These are phyloP conservation scores for Propithecus coquereli DNA, from an alignment of 2,113 vertebrate genomes.

Conservation along the genomic window DNA sequence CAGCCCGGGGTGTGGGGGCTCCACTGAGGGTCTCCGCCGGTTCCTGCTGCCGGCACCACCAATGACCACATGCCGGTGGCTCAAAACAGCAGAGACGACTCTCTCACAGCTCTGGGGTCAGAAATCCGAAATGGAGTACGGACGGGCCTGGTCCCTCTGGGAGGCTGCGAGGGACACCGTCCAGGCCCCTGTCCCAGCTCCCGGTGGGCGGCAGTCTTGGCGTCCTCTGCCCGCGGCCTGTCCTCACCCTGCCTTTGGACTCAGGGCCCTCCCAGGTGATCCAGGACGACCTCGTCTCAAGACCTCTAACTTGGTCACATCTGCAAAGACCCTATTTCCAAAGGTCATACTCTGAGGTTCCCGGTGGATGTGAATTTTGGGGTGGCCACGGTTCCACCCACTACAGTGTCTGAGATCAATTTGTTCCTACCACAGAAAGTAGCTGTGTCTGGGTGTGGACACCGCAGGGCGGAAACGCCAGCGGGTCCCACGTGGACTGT, in stretches of 20 bases:
- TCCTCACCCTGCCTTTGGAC: background rate
- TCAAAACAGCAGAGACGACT: background rate
- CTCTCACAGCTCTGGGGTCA: background rate
- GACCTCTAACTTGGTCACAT: background rate
- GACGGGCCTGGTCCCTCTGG: background rate
- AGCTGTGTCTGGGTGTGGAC: accelerated
- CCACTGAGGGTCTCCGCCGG: background rate
- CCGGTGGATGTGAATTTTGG: background rate
- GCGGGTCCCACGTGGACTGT: background rate
- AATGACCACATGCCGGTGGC: background rate
- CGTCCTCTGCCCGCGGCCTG: no score
- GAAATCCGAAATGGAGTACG: background rate
- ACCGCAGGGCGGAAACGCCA: background rate
- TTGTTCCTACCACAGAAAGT: background rate
- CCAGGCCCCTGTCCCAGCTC: background rate
- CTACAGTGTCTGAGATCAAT: background rate
- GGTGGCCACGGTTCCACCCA: background rate
- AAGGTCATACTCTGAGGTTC: background rate
- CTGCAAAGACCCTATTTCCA: background rate
- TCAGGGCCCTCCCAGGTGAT: background rate
- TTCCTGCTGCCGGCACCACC: background rate
- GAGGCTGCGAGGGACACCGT: background rate
- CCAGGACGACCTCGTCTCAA: background rate
- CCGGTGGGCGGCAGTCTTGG: no score
- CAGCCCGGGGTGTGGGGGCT: background rate